Percentiles rank a stretch among this genome's conserved stretches.
Conservation (phyloP, 1,140 invertebrate genomes). For the Hylaeus anthracinus region DNA sequence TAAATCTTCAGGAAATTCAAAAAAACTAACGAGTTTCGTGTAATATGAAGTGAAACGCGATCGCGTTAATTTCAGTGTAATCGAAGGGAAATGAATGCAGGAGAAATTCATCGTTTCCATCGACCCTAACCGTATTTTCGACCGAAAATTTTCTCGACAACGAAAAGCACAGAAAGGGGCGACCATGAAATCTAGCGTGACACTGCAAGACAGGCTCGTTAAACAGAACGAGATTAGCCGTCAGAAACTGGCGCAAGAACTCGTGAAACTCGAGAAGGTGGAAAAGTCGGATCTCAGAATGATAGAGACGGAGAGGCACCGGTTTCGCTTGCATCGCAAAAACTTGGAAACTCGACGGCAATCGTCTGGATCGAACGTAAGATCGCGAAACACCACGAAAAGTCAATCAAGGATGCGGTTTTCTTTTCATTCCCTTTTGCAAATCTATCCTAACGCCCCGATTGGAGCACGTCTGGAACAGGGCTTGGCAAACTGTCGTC, state of each 20-base stretch:
- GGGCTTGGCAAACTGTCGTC: too few relatives aligned
- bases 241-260: slow-evolving; percentile 43
- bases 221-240: slow-evolving; percentile 51
- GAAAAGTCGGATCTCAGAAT: slow-evolving; percentile 53
- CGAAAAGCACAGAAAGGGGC: not conserved
- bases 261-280: slow-evolving; percentile 47
- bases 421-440: not conserved
- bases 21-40: not conserved
- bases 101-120: not conserved
- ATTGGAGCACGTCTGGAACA: too few relatives aligned
- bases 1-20: not conserved
- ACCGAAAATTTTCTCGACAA: not conserved
- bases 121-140: not conserved
- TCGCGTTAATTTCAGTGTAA: not conserved
- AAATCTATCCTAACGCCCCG: too few relatives aligned
- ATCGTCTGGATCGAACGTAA: slow-evolving; percentile 47
- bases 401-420: not conserved
- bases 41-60: slow-evolving; percentile 7
- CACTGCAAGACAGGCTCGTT: slow-evolving; percentile 40
- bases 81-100: not conserved
- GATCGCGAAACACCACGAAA: not conserved
- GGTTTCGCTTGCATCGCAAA: slow-evolving; percentile 50
- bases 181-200: slow-evolving; percentile 34
- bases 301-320: slow-evolving; percentile 50
- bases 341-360: slow-evolving; percentile 22